Evolutionary conservation across 2,888 invertebrate species (phyloP).

Genomic region (Rhorus exstirpatorius): DNA sequence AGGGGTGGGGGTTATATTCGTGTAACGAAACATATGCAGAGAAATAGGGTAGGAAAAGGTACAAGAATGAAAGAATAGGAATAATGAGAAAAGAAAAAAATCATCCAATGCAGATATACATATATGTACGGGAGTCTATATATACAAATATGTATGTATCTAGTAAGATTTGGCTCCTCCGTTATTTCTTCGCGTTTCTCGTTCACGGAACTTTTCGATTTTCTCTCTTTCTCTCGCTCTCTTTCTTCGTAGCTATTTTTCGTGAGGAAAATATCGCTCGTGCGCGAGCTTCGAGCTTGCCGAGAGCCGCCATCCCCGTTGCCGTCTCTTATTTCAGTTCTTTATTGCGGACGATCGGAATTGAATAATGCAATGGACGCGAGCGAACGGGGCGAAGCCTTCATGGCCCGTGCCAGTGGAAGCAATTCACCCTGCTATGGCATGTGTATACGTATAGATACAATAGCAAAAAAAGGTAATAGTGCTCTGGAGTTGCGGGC

Average conservation of each 20-base stretch:
- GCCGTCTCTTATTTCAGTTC: constrained; percentile 78
- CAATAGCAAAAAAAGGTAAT: constrained; percentile 1
- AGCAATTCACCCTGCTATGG: constrained; percentile 46
- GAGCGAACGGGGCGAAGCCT: constrained; percentile 45
- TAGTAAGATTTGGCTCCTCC: constrained; percentile 1
- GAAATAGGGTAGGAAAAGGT: constrained; percentile 16
- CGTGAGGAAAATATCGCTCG: constrained; percentile 74
- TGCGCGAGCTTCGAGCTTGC: constrained; percentile 65
- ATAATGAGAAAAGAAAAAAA: constrained; percentile 54
- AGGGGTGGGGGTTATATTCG: constrained; percentile 8
- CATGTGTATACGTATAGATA: neutral
- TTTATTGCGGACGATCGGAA: constrained; percentile 82
- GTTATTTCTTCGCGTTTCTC: constrained; percentile 53
- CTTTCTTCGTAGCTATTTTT: constrained; percentile 42
- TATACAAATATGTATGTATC: constrained; percentile 14
- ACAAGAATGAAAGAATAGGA: constrained; percentile 39
- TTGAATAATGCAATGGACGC: constrained; percentile 81
- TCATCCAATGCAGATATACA: constrained; percentile 36
- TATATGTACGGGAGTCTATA: constrained; percentile 13
- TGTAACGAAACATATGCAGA: constrained; percentile 43
- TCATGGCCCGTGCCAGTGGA: constrained; percentile 57
- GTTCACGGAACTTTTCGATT: constrained; percentile 53
- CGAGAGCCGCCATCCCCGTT: constrained; percentile 54
- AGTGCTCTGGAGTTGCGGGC: constrained; percentile 7
- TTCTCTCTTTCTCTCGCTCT: constrained; percentile 51